Evolutionary conservation across 2,888 invertebrate genomes (phyloP).

Genomic region (Dascillus cervinus): DNA sequence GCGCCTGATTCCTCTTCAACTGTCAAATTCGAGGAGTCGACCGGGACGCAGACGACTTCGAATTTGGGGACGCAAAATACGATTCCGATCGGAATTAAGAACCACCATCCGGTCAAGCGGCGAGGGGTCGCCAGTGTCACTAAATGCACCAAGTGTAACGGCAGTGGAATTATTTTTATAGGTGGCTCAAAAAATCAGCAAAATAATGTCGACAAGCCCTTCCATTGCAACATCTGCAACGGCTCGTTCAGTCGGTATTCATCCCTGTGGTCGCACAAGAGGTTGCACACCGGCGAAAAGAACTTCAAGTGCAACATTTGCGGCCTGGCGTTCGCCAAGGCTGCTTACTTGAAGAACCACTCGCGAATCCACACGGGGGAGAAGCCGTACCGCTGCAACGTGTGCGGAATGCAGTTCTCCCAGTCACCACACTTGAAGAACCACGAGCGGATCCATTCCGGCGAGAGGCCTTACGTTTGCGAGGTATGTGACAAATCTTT

Average conservation of each 20-base stretch:
- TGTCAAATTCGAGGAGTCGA: conserved; percentile 37
- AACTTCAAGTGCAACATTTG: conserved; percentile 85
- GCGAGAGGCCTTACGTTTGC: conserved; percentile 81
- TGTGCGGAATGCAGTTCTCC: conserved; percentile 86
- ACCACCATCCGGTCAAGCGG: conserved; percentile 71
- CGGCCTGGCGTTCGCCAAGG: conserved; percentile 81
- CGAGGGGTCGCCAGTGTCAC: conserved; percentile 76
- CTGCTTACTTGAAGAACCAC: conserved; percentile 85
- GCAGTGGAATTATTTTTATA: conserved; percentile 77
- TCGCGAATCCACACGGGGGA: conserved; percentile 78
- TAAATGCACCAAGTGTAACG: conserved; percentile 84
- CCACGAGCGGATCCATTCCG: conserved; percentile 82
- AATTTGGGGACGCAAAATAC: conserved; percentile 43
- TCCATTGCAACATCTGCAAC: conserved; percentile 82
- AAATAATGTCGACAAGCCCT: conserved; percentile 67
- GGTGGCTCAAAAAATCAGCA: conserved; percentile 58
- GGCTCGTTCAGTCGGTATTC: conserved; percentile 77
- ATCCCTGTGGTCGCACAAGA: conserved; percentile 83
- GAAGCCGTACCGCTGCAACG: conserved; percentile 57
- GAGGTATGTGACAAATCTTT: conserved; percentile 80
- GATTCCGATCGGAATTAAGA: conserved; percentile 39
- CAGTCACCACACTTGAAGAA: conserved; percentile 84
- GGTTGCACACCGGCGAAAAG: conserved; percentile 75
- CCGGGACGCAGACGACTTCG: conserved; percentile 34
- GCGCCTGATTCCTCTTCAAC: conserved; percentile 33